Conservation (phyloP, 2,888 invertebrate genomes). For the Synanthedon formicaeformis region DNA sequence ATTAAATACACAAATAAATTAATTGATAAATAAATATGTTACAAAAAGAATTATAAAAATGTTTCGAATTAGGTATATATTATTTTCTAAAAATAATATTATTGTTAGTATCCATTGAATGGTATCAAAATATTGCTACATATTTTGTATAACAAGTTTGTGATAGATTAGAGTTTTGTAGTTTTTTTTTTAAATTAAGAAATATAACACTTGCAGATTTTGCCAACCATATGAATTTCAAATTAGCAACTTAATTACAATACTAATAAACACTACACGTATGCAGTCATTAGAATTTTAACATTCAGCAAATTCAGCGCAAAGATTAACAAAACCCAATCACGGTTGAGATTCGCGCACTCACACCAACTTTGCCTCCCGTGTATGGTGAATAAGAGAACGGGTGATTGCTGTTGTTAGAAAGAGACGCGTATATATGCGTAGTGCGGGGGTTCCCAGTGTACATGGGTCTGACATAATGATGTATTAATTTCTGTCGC, state of each 20-base stretch:
- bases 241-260: conserved; percentile 2
- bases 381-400: conserved; percentile 19
- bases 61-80: no score
- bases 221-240: no score
- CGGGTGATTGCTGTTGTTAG: conserved; percentile 7
- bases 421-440: conserved; percentile 18
- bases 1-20: no score
- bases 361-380: conserved; percentile 53
- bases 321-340: conserved; percentile 65
- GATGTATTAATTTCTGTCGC: conserved; percentile 71
- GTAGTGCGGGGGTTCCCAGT: conserved; percentile 28
- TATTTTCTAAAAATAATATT: no score
- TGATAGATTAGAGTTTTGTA: no score
- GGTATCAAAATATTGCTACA: no score
- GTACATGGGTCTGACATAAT: conserved; percentile 65
- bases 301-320: conserved; percentile 42
- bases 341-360: conserved; percentile 54
- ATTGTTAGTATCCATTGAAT: no score
- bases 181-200: no score
- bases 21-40: no score
- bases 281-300: conserved; percentile 57
- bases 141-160: no score
- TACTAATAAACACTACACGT: conserved; percentile 31
- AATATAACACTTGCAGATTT: no score
- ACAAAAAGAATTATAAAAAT: no score